These are phyloP conservation scores for Chaenodraco wilsoni DNA, from an alignment of 2,797 vertebrate genomes.

Conservation along the genomic window DNA sequence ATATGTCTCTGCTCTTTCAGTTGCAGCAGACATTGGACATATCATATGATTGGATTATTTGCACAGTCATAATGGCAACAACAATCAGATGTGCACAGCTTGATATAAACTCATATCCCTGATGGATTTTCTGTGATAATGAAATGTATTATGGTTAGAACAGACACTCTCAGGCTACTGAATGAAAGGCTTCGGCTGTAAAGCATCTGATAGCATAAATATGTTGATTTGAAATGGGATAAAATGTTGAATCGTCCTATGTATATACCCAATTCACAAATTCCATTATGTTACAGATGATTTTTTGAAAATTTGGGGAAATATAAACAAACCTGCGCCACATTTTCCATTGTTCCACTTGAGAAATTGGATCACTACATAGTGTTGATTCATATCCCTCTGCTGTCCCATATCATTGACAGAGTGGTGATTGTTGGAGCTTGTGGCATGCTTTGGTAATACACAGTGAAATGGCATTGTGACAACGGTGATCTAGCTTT, in stretches of 20 bases:
- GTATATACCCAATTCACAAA: constrained; percentile 19
- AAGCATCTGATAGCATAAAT: constrained; percentile 4
- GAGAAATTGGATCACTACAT: constrained; percentile 41
- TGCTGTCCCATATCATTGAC: constrained; percentile 42
- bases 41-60: constrained; percentile 53
- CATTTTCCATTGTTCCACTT: constrained; percentile 34
- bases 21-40: constrained; percentile 31
- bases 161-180: constrained; percentile 26
- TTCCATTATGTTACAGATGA: constrained; percentile 6
- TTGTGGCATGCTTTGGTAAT: constrained; percentile 44
- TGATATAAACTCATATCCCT: constrained; percentile 47
- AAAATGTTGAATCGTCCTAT: constrained; percentile 26
- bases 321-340: constrained; percentile 13
- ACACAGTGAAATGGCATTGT: constrained; percentile 70
- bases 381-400: constrained; percentile 39
- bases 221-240: constrained; percentile 13
- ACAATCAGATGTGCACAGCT: constrained; percentile 45
- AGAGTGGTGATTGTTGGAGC: constrained; percentile 48
- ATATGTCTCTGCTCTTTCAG: constrained; percentile 26
- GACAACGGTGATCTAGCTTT: constrained; percentile 79
- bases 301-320: constrained; percentile 15
- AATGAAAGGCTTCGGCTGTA: constrained; percentile 29
- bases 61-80: constrained; percentile 32
- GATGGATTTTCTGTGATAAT: constrained; percentile 45
- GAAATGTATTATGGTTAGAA: constrained; percentile 35